Evolutionary conservation across 2,113 vertebrate genomes (phyloP).

Genomic region (Sisor rabdophorus): DNA sequence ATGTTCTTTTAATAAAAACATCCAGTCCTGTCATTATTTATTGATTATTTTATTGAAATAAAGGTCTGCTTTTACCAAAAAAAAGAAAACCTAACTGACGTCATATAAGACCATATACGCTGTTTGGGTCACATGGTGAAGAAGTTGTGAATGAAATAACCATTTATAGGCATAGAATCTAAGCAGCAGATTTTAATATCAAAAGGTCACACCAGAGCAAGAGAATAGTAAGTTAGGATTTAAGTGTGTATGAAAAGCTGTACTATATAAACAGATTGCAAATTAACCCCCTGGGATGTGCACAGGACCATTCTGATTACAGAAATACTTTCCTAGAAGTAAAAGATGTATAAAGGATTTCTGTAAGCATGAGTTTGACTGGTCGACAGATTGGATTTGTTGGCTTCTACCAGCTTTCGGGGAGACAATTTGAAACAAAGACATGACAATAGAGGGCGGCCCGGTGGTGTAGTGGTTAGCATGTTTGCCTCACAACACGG

Average conservation of each 20-base stretch:
- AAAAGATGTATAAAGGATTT: neutral
- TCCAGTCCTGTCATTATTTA: neutral
- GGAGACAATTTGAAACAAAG: too few relatives aligned
- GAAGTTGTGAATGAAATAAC: neutral
- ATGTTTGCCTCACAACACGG: too few relatives aligned
- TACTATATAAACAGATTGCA: neutral
- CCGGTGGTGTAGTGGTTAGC: too few relatives aligned
- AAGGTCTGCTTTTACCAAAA: neutral
- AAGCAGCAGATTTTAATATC: neutral
- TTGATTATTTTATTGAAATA: neutral
- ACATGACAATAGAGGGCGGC: too few relatives aligned
- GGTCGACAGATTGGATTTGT: too few relatives aligned
- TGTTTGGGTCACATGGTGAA: neutral
- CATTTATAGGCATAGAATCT: neutral
- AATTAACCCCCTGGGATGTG: neutral
- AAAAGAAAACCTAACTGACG: neutral
- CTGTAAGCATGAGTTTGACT: too few relatives aligned
- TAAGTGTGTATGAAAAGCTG: neutral
- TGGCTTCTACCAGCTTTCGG: too few relatives aligned
- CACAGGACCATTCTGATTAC: neutral
- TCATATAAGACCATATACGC: neutral
- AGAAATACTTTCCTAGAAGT: neutral
- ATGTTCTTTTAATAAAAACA: neutral
- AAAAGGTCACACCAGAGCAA: neutral
- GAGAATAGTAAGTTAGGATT: neutral